Base-by-base conservation (phyloP, 2,888 invertebrate species). In the Drosophila anomelani region DNA sequence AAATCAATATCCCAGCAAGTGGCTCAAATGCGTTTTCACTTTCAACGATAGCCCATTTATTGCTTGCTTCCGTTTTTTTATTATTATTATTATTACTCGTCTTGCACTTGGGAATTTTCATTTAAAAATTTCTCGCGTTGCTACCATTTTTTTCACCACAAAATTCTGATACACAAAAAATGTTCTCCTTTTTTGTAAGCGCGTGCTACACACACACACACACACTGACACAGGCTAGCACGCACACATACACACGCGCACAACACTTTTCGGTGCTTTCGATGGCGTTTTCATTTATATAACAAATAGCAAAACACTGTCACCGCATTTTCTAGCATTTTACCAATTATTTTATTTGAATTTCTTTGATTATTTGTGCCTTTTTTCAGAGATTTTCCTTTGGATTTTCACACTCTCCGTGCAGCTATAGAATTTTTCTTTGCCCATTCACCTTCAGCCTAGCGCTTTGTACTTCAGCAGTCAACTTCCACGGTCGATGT, bases 401-500 rank as follows among this genome's bases (percentile, higher is more conserved):
- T 56, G n/a, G 34, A 10, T 60, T 63, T 54, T 62, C 63, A 71
- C 58, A 70, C 63, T 71, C 55, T 69, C 12, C 47, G 38, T 55
- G 44, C 54, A 64, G 44, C 23, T 53, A 7, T 47, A 53, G 34
- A 73, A 62, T 67, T 70, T 67, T 80, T 34, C 26, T 36, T 54
- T 56, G 67, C 75, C 77, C 63, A 80, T 81, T 87, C 90, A 87
- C 90, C 81, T 85, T 73, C 78, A 86, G 83, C 84, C 85, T 90
- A 87, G 91, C 87, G 89, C 80, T 84, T 81, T 73, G 81, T 81
- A 85, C 72, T 85, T 83, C 76, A 69, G 89, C 82, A 90, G 85
- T 85, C 91, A 91, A 91, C 91, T 91, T 89, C 90, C 91, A 91
- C 91, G 91, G 91, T 89, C 91, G 91, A 91, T 91, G 91, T 91